These are phyloP conservation scores for western clawed frog (Xenopus tropicalis) DNA, from an alignment of 2,113 vertebrate species.

Conservation along the genomic window UCB_Xtro_10.0 CM004445.2:85365501-85366000, in stretches of 20 bases:
- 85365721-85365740: conserved; percentile 26
- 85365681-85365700: conserved; percentile 18
- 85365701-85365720: conserved; percentile 11
- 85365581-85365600: conserved; percentile 37
- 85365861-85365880: no score
- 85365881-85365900: no score
- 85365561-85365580: conserved; percentile 27
- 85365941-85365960: no score
- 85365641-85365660: conserved; percentile 16
- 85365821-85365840: no score
- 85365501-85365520: conserved; percentile 12
- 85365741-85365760: not conserved
- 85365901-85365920: no score
- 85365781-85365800: not conserved
- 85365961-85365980: no score
- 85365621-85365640: conserved; percentile 14
- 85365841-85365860: no score
- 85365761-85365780: conserved; percentile 3
- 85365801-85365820: no score
- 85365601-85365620: conserved; percentile 21
- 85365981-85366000: no score
- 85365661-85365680: conserved; percentile 13
- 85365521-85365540: not conserved
- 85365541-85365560: not conserved
- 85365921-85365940: no score